phyloP scores from a whole-genome alignment of 1,140 invertebrate genomes.

The Drosophila sp. region DNA sequence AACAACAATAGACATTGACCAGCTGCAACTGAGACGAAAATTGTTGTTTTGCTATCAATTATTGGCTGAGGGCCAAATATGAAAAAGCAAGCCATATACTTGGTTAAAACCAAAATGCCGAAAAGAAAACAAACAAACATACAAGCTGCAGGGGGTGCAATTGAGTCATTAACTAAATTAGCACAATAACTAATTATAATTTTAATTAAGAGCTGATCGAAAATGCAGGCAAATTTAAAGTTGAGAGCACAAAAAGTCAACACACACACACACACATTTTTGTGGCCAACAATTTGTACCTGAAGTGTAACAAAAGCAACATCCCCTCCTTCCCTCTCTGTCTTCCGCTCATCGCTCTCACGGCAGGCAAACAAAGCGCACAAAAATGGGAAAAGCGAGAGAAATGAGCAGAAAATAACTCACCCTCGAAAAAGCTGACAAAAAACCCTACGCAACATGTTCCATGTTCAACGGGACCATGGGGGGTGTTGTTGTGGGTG shows the following conservation, averaged over 20 bases:
- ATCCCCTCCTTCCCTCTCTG: background rate
- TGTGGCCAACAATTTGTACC: constrained; percentile 28
- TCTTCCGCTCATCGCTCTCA: background rate
- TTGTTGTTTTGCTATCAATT: constrained; percentile 39
- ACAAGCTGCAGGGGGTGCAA: constrained; percentile 15
- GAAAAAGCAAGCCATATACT: constrained; percentile 17
- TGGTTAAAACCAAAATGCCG: background rate
- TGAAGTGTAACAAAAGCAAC: constrained; percentile 32
- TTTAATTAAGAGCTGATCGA: constrained; percentile 1
- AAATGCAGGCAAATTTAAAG: background rate
- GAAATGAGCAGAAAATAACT: constrained; percentile 42
- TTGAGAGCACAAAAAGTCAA: background rate
- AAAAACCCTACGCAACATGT: constrained; percentile 80
- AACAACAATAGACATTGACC: constrained; percentile 30
- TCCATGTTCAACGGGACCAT: constrained; percentile 65
- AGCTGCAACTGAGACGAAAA: constrained; percentile 27
- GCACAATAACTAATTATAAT: constrained; percentile 23
- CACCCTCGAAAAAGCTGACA: constrained; percentile 53
- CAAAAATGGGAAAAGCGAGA: constrained; percentile 18
- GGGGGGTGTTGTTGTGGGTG: background rate
- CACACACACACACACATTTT: no score
- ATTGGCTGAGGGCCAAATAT: constrained; percentile 39
- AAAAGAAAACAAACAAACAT: constrained; percentile 11
- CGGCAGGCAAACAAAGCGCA: constrained; percentile 2
- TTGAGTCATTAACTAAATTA: constrained; percentile 46